A percentile compares a stretch with the other conserved stretches of the same genome.
Conservation (phyloP, 2,888 invertebrate genomes). For the Morpho deidamia region DNA sequence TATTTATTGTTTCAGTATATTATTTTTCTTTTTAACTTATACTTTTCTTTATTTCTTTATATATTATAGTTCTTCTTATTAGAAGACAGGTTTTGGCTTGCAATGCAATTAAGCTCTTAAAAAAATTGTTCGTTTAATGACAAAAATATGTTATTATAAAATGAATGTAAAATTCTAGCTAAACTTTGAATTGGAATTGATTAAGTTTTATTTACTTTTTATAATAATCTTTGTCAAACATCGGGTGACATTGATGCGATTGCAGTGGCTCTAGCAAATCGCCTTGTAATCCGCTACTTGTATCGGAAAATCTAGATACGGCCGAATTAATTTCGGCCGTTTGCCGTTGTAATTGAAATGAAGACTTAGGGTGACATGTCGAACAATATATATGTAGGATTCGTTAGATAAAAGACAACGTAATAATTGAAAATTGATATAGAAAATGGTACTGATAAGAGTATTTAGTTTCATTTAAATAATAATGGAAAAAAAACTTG, state of each 20-base stretch:
- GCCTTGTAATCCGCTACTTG: conserved; percentile 65
- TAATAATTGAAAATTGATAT: not conserved
- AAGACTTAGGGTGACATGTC: conserved; percentile 54
- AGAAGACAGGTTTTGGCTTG: too few relatives aligned
- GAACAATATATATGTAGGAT: conserved; percentile 20
- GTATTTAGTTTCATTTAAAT: not conserved
- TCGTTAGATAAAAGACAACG: conserved; percentile 1
- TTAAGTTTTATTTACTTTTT: too few relatives aligned
- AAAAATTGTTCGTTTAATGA: too few relatives aligned
- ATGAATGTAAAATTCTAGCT: too few relatives aligned
- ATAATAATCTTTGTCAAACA: conserved; percentile 39
- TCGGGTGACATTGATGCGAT: conserved; percentile 52
- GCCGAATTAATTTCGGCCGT: conserved; percentile 64
- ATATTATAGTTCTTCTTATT: too few relatives aligned
- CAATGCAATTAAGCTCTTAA: too few relatives aligned
- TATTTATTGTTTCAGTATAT: too few relatives aligned
- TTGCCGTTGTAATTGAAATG: conserved; percentile 62
- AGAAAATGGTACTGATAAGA: not conserved
- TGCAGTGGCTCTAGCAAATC: conserved; percentile 60
- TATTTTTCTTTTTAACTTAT: too few relatives aligned
- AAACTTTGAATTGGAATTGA: too few relatives aligned
- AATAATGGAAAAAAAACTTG: too few relatives aligned
- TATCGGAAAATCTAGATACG: conserved; percentile 63
- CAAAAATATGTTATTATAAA: too few relatives aligned
- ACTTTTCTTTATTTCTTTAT: too few relatives aligned